Conservation (phyloP, 2,888 invertebrate genomes). For the Chloroclysta siterata region DNA sequence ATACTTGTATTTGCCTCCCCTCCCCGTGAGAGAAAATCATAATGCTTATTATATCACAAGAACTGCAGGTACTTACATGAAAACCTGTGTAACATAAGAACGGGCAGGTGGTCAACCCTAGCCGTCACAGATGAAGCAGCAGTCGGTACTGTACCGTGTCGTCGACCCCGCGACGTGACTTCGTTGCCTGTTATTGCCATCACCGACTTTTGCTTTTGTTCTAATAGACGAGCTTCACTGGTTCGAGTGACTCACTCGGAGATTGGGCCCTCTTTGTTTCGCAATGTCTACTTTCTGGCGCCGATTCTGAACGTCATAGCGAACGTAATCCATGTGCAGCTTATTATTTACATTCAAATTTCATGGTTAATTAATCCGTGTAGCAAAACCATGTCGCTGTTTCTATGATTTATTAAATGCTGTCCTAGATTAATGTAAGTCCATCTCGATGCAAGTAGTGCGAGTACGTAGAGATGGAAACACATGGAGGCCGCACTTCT, state of each 20-base stretch:
- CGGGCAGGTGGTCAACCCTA: slow-evolving; percentile 17
- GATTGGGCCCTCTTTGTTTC: slow-evolving; percentile 25
- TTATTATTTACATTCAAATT: slow-evolving; percentile 1
- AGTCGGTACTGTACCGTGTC: slow-evolving; percentile 33
- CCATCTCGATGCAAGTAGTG: neutral
- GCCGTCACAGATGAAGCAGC: slow-evolving; percentile 9
- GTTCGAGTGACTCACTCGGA: slow-evolving; percentile 18
- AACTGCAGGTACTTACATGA: neutral
- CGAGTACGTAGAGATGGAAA: neutral
- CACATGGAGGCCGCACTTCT: neutral
- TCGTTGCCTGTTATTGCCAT: slow-evolving; percentile 41
- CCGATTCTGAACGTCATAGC: neutral
- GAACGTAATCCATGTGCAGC: neutral
- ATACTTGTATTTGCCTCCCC: neutral
- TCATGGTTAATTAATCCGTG: neutral
- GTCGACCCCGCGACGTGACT: slow-evolving; percentile 45
- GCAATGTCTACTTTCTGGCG: slow-evolving; percentile 25
- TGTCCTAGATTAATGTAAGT: neutral
- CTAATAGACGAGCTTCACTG: slow-evolving; percentile 33
- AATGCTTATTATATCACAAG: neutral
- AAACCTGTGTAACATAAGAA: neutral
- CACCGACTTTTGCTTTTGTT: slow-evolving; percentile 48
- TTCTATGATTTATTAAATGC: slow-evolving; percentile 1
- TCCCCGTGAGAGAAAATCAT: neutral
- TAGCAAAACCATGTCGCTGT: slow-evolving; percentile 10